A percentile compares a stretch with the other conserved stretches of the same genome.
Conservation (phyloP, 2,797 vertebrate genomes). For the Buceros bicornis region DNA sequence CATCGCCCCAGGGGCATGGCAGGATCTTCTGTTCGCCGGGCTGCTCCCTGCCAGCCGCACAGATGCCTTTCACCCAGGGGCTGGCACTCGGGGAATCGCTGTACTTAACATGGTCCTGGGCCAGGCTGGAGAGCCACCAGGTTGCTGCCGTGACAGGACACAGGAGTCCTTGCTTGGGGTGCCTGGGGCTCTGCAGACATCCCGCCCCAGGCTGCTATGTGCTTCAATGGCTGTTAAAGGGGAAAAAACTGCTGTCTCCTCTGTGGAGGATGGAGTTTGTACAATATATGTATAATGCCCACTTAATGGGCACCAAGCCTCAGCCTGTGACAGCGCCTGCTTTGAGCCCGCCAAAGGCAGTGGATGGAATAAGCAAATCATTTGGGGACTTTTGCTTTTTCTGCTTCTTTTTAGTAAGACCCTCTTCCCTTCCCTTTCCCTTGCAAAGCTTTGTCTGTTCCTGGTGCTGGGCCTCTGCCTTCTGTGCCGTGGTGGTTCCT, state of each 20-base stretch:
- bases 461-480: neutral
- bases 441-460: neutral
- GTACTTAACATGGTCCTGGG: fast-evolving
- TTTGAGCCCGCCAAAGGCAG: slow-evolving; percentile 42
- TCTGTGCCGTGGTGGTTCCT: neutral
- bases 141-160: fast-evolving
- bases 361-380: slow-evolving; percentile 42
- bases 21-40: neutral
- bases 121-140: neutral
- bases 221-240: neutral
- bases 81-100: neutral
- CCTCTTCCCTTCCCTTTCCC: slow-evolving; percentile 21
- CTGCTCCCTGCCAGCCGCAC: neutral
- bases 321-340: neutral
- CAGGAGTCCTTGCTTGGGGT: neutral
- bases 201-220: neutral
- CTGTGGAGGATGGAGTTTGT: neutral
- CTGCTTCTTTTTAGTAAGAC: slow-evolving; percentile 13
- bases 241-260: neutral
- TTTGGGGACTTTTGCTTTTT: neutral
- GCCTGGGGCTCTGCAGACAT: neutral
- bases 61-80: neutral
- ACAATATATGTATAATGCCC: slow-evolving; percentile 33
- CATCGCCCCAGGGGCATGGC: neutral
- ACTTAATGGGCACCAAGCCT: slow-evolving; percentile 3